A percentile compares a stretch with the other conserved stretches of the same genome.
phyloP scores from a whole-genome alignment of 1,140 invertebrate species.

The Papilio machaon region DNA sequence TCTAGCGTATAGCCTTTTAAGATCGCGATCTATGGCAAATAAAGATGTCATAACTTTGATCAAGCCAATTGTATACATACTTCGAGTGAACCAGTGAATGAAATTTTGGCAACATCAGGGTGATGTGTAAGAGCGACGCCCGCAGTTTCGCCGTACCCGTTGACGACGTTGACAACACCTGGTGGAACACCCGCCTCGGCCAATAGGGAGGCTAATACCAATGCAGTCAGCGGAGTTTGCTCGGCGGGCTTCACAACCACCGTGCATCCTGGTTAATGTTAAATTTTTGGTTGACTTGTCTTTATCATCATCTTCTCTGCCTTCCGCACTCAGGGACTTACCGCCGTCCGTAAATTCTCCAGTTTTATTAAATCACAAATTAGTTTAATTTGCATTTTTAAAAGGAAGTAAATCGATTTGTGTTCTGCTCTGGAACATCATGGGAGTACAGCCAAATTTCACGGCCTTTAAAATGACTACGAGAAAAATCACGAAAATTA shows the following conservation, averaged over 20 bases:
- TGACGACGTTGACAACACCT: neutral
- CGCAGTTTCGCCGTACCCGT: neutral
- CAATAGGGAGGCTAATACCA: neutral
- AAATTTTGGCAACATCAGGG: neutral
- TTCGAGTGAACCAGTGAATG: neutral
- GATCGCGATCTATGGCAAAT: conserved; percentile 66
- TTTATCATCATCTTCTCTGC: too few species aligned
- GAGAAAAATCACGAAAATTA: neutral
- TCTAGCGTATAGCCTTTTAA: conserved; percentile 76
- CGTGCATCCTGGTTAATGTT: neutral
- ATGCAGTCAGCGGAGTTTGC: neutral
- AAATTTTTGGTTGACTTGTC: too few species aligned
- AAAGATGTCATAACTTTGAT: too few species aligned
- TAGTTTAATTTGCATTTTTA: too few species aligned
- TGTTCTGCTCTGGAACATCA: neutral
- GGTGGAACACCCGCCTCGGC: neutral
- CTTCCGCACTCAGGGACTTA: too few species aligned
- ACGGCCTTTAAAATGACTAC: too few species aligned
- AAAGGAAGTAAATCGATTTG: too few species aligned
- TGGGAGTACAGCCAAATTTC: too few species aligned
- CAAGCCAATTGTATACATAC: conserved; percentile 61
- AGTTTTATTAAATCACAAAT: too few species aligned
- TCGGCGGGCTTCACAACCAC: neutral
- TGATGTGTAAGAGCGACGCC: neutral
- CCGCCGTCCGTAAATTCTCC: too few species aligned